These are phyloP conservation scores for Mimachlamys varia DNA, from an alignment of 2,888 invertebrate genomes.

Conservation along the genomic window DNA sequence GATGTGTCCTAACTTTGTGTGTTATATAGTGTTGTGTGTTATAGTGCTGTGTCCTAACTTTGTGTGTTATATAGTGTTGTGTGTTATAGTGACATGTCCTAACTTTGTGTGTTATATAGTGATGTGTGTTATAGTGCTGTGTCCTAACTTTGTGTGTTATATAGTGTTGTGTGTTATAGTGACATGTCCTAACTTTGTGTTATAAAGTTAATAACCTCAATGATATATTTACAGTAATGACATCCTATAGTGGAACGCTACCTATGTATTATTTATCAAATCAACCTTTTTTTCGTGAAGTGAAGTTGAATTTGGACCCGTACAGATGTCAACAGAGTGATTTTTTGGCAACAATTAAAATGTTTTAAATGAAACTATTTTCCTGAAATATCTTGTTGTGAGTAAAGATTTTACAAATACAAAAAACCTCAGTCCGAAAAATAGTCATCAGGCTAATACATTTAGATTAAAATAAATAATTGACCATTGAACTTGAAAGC, in stretches of 20 bases:
- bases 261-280: neutral
- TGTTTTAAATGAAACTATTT: neutral
- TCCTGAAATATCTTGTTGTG: neutral
- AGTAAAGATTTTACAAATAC: neutral
- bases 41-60: too few relatives aligned
- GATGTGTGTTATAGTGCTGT: too few relatives aligned
- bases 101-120: neutral
- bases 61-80: neutral
- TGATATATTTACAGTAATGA: neutral
- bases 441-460: neutral
- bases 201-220: neutral
- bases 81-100: too few relatives aligned
- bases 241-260: neutral
- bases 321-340: neutral
- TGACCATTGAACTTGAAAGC: conserved; percentile 13
- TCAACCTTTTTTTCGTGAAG: neutral
- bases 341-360: neutral
- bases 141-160: neutral
- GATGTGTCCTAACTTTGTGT: too few relatives aligned
- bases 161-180: too few relatives aligned
- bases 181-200: too few relatives aligned
- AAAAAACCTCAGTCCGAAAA: neutral
- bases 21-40: neutral
- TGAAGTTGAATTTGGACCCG: neutral
- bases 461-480: conserved; percentile 29